Percentiles rank a stretch among this genome's conserved stretches.
Conservation (phyloP, 2,888 invertebrate species). For the Parascotia fuliginaria region DNA sequence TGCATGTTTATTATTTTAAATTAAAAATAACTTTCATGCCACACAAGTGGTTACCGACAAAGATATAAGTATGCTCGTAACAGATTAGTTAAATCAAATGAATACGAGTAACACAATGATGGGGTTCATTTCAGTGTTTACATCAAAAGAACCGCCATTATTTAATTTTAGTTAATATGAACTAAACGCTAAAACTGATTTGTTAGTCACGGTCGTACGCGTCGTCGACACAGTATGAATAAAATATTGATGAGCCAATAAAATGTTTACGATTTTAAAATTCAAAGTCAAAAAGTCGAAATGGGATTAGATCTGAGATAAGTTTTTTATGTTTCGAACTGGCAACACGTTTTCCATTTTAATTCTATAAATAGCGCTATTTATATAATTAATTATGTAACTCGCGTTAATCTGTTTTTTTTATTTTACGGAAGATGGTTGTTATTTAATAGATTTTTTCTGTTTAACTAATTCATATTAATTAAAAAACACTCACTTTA, state of each 20-base stretch:
- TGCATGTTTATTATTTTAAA: no score
- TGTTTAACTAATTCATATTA: no score
- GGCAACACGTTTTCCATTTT: background rate
- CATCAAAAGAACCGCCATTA: slow-evolving; percentile 46
- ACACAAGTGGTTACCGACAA: slow-evolving; percentile 36
- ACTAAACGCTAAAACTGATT: slow-evolving; percentile 51
- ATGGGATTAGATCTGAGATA: slow-evolving; percentile 35
- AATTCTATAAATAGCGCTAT: background rate
- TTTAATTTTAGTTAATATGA: slow-evolving; percentile 46
- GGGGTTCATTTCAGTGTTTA: slow-evolving; percentile 31
- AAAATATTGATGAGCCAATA: slow-evolving; percentile 49
- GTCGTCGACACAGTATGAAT: slow-evolving; percentile 34
- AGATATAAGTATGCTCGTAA: slow-evolving; percentile 20
- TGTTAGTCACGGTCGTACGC: slow-evolving; percentile 46
- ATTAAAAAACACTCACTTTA: no score
- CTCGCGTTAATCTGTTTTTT: no score
- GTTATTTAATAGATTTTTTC: no score
- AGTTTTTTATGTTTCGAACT: slow-evolving; percentile 20
- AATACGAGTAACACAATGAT: slow-evolving; percentile 37
- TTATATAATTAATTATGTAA: background rate
- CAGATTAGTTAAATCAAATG: slow-evolving; percentile 43
- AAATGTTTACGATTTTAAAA: slow-evolving; percentile 40
- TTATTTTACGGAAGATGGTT: no score
- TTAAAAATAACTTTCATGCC: slow-evolving; percentile 1
- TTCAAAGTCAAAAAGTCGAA: slow-evolving; percentile 32